Base-by-base conservation (phyloP, 2,888 invertebrate species). In the Aphodius granarius region DNA sequence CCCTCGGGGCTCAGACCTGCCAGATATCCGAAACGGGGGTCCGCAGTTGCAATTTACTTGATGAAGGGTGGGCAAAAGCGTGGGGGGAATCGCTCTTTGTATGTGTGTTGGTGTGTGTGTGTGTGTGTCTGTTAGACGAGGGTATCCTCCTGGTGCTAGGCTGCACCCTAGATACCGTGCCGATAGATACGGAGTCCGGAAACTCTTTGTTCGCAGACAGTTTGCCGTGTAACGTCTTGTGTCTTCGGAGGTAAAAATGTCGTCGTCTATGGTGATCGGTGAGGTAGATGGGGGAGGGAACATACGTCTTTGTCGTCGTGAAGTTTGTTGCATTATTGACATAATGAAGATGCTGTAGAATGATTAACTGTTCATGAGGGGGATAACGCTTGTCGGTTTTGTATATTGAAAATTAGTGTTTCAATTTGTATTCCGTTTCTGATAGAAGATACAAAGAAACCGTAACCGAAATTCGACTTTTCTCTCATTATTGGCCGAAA, bases 41-140 rank as follows among this genome's bases (percentile, higher is more conserved):
- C 85, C 84, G 85, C 84, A 83, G 85, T 84, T 84, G 86, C 86
- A 86, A 86, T 86, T 86, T 86, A 86, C 84, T 86, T 86, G 86
- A 86, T 86, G 86, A 86, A 86, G 86, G 86, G 85, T 83, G 85
- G 86, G 82, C 83, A 81, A 83, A 81, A 81, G 78, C 71, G 43
- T 21, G 21, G 72, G 62, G 43, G 66, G 68, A 21, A 68, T 63
- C 68, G 72, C 66, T 72, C 72, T 73, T 66, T 68, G 73, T 66
- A 17, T 43, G 66, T 73, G 73, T 66, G 73, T 66, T 21, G 62
- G 43, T 22, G 73, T 66, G 68, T 66, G 21, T 66, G 15, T 63
- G 16, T 75, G 66, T 76, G 20, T 75, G 66, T 72, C 65, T 62
- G 73, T 63, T 66, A 43, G 43, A 43, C 43, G 43, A 43, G 43